phyloP scores from a whole-genome alignment of 2,113 vertebrate genomes.

The Thunnus maccoyii region DNA sequence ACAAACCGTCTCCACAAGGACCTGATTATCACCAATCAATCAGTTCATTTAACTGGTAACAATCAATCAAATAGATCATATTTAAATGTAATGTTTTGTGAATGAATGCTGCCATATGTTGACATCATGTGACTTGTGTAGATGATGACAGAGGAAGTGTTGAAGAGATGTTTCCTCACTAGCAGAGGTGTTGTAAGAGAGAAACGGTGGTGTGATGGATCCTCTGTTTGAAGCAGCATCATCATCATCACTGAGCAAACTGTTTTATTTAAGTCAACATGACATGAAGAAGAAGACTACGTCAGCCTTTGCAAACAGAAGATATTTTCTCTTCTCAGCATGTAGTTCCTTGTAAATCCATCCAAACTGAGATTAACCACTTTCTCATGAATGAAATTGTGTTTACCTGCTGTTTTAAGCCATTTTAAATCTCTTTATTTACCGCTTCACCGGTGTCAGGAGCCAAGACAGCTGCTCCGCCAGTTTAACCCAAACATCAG shows the following conservation, averaged over 20 bases:
- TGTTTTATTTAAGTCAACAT: neutral
- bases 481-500: slow-evolving; percentile 48
- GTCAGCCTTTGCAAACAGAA: neutral
- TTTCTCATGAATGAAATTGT: slow-evolving; percentile 10
- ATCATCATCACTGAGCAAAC: neutral
- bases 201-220: no score
- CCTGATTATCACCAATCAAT: no score
- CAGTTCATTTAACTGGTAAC: no score
- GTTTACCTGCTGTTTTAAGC: slow-evolving; percentile 26
- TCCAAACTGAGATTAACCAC: slow-evolving; percentile 27
- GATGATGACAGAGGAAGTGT: no score
- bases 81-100: no score
- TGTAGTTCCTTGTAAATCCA: neutral
- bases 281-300: neutral
- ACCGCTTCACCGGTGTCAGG: neutral
- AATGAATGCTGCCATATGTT: no score
- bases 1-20: no score
- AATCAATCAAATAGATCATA: no score
- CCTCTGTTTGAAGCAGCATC: no score
- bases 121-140: no score
- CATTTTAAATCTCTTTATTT: slow-evolving; percentile 38
- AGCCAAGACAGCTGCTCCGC: neutral
- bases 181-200: no score
- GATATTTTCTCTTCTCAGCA: neutral
- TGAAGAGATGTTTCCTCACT: no score